Base-by-base conservation (phyloP, 2,113 vertebrate genomes). In the Corythornis cristatus region DNA sequence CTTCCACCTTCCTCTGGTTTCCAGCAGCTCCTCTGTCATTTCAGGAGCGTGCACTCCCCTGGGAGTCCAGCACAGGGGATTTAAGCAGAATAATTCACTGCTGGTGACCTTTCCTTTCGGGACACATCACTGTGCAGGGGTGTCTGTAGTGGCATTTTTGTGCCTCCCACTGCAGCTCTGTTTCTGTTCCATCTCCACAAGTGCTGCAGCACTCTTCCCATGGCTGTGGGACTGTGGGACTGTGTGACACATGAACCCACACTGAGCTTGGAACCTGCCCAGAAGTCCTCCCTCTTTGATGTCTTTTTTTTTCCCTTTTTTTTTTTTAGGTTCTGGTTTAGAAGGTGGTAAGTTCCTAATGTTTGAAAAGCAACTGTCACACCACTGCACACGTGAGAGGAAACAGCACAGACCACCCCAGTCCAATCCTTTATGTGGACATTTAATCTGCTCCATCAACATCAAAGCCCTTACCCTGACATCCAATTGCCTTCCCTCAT, bases 331-430 rank as follows among this genome's bases (percentile, higher is more conserved):
- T 67, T 67, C 67, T 81, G 12, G 15, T 88, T 91, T 85, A 94
- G 76, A 92, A 95, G 31, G 73, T 67, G 80, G 71, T 53, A 66
- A 64, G 57, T 94, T 85, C 62, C 67, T 96, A 67, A 54, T 61
- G 50, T 93, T 87, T 95, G 89, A 89, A 90, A 95, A 94, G 92
- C 67, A 79, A 77, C 64, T 89, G 95, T 90, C 91, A 95, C 40
- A 20, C 60, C 6, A 28, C 56, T 7, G 8, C 2, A 33, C 86
- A 80, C 10, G 11, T 85, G 91, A 95, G 85, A 93, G 84, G 93
- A 96, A 90, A 50, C 56, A 48, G 74, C 11, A 1, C 77, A 85
- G 95, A 93, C 91, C 94, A 93, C 90, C 93, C 62, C 51, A 89
- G 86, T 77, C 70, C 10, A 46, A 61, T 43, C 75, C 89, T 94